Evolutionary conservation across 2,888 invertebrate species (phyloP).

Genomic region (Standfussiana lucernea): DNA sequence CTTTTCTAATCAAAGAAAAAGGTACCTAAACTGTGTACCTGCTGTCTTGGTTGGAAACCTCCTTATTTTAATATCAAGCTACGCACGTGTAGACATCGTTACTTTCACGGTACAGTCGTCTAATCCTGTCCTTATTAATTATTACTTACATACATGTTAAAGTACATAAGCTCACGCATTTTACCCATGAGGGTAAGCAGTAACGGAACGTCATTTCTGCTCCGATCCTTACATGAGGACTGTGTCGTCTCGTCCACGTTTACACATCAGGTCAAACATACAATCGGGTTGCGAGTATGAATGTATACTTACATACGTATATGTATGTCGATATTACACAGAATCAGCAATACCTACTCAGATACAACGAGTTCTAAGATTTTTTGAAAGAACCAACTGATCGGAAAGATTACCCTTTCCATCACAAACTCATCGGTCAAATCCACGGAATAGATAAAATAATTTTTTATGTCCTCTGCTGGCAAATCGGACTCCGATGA

Average conservation of each 20-base stretch:
- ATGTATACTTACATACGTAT: too few species aligned
- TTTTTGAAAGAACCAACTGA: too few species aligned
- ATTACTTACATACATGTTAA: background rate
- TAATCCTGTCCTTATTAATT: background rate
- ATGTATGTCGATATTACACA: too few species aligned
- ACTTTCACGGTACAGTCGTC: background rate
- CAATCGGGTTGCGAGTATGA: too few species aligned
- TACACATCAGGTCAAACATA: too few species aligned
- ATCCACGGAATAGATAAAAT: too few species aligned
- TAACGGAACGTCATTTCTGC: background rate
- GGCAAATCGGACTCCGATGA: too few species aligned
- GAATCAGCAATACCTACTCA: too few species aligned
- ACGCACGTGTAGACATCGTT: background rate
- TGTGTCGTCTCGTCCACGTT: background rate
- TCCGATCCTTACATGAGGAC: background rate
- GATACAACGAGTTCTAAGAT: too few species aligned
- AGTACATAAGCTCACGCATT: background rate
- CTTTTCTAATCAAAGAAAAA: background rate
- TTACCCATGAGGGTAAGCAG: background rate
- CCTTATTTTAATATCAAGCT: background rate
- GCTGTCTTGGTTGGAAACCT: background rate
- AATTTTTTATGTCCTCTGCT: too few species aligned
- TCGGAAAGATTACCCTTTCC: too few species aligned
- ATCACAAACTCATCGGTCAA: too few species aligned
- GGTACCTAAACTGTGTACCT: background rate